phyloP scores from a whole-genome alignment of 2,888 invertebrate species.

The Hypena proboscidalis region DNA sequence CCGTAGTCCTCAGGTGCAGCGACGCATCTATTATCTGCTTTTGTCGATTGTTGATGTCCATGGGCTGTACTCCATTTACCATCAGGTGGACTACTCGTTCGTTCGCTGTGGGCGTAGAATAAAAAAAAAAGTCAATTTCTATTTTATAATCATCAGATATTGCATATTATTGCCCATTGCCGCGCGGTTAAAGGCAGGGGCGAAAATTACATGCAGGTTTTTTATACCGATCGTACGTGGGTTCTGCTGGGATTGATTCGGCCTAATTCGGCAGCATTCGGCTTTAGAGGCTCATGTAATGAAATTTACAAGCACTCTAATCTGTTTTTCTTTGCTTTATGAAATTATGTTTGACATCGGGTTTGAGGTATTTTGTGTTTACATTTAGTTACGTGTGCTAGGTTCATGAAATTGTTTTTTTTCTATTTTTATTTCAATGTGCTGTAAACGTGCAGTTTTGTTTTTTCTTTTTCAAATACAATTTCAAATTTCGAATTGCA shows the following conservation, averaged over 20 bases:
- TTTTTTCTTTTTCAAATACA: no score
- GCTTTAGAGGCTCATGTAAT: conserved; percentile 29
- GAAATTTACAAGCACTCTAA: conserved; percentile 44
- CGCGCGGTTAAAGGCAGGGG: conserved; percentile 21
- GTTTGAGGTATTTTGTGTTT: conserved; percentile 14
- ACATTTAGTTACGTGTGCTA: no score
- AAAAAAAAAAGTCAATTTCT: conserved; percentile 11
- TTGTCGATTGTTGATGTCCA: no score
- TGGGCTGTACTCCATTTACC: no score
- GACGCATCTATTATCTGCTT: no score
- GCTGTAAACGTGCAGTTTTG: no score
- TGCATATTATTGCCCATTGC: conserved; percentile 8
- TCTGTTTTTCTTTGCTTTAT: conserved; percentile 31
- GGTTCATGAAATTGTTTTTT: no score
- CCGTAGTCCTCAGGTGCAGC: no score
- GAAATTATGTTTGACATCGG: conserved; percentile 23
- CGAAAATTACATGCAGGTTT: conserved; percentile 28
- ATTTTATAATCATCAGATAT: conserved; percentile 36
- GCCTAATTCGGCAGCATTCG: conserved; percentile 39
- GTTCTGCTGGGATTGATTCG: conserved; percentile 35
- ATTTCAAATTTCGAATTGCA: neutral
- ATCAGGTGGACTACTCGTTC: no score
- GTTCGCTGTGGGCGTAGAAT: no score
- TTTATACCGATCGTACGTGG: conserved; percentile 35
- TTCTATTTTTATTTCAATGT: no score